phyloP scores from a whole-genome alignment of 2,113 vertebrate genomes.

The Dasypus novemcinctus region DNA sequence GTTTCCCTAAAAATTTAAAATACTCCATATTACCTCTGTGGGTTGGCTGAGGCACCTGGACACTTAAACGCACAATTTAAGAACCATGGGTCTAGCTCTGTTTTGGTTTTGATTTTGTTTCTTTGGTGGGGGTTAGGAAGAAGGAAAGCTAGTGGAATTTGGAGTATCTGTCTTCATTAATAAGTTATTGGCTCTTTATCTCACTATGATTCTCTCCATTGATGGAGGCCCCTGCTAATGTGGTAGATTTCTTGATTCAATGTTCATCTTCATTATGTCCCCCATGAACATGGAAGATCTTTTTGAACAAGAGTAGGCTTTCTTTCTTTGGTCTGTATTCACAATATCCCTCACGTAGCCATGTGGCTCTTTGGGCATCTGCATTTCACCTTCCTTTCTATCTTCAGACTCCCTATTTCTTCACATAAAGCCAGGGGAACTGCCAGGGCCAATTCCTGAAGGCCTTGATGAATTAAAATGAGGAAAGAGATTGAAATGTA shows the following conservation, averaged over 20 bases:
- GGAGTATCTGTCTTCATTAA: background rate
- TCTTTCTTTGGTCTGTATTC: background rate
- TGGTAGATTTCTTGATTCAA: background rate
- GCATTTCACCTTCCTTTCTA: background rate
- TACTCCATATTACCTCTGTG: background rate
- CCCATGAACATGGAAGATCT: background rate
- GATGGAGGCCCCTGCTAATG: background rate
- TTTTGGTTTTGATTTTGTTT: background rate
- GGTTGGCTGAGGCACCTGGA: background rate
- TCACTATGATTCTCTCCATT: background rate
- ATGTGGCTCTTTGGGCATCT: background rate
- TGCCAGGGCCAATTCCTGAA: background rate
- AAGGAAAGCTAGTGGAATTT: background rate
- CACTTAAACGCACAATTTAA: background rate
- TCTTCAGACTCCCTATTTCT: background rate
- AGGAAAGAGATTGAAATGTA: background rate
- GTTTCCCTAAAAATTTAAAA: background rate
- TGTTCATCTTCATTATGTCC: background rate
- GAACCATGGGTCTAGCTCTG: background rate
- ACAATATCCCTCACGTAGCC: background rate
- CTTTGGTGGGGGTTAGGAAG: background rate
- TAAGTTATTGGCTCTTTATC: background rate
- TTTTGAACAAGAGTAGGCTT: background rate
- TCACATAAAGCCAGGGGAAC: background rate
- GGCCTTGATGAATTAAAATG: background rate